Percentiles rank a stretch among this genome's conserved stretches.
phyloP scores from a whole-genome alignment of 1,140 invertebrate genomes.

The Helicoverpa armigera region DNA sequence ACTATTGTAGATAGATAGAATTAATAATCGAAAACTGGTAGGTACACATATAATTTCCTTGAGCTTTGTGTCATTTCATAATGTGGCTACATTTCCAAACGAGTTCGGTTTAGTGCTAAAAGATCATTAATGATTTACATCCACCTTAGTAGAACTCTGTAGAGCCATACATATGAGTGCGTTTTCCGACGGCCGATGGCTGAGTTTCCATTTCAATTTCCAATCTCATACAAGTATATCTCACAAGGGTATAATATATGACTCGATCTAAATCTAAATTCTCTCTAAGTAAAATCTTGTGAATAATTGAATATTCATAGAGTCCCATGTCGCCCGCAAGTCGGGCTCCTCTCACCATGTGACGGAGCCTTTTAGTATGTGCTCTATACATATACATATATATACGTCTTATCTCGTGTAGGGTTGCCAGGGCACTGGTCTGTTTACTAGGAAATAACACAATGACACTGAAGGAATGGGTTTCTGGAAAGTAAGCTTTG shows the following conservation, averaged over 20 bases:
- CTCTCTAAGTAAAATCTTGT: constrained; percentile 74
- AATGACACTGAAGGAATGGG: no score
- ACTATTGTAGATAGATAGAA: no score
- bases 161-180: no score
- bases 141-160: no score
- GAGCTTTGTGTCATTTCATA: no score
- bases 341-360: constrained; percentile 70
- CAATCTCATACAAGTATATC: constrained; percentile 6
- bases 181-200: not conserved
- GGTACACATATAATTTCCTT: no score
- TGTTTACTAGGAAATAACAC: not conserved
- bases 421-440: constrained; percentile 54
- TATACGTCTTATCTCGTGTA: constrained; percentile 50
- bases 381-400: constrained; percentile 38
- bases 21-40: no score
- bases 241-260: constrained; percentile 11
- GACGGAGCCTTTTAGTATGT: constrained; percentile 68
- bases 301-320: constrained; percentile 83
- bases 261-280: constrained; percentile 63
- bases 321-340: constrained; percentile 76
- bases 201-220: not conserved
- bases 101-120: no score
- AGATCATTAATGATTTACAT: no score
- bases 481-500: no score
- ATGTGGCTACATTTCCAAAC: no score